Base-by-base conservation (phyloP, 2,797 vertebrate genomes). In the Vireo griseus region DNA sequence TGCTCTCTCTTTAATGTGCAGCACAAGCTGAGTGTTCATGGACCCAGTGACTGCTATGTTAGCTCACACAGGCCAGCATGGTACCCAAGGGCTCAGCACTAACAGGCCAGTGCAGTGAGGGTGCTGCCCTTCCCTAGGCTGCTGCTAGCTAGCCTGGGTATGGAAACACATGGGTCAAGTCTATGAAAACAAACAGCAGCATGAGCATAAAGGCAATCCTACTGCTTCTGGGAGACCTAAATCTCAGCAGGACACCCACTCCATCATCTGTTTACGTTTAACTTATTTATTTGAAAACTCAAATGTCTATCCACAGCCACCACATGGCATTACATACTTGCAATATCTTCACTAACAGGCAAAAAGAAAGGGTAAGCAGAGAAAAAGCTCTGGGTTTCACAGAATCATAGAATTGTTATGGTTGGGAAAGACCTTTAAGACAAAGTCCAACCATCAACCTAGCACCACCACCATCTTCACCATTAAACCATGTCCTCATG, bases 121-220 rank as follows among this genome's bases (percentile, higher is more conserved):
- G 12, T 71, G 20, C 40, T 33, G 11, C 37, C 13, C 1, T 33
- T 71, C 57, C 55, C 81, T 22, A 4, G 7, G 33, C n/a, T 86
- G 52, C 26, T 11, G 4, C 33, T 13, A 77, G 45, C 39, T 51
- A 40, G 24, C 17, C 47, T 37, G 28, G 54, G 8, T 37, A 47
- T 50, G 50, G 54, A 72, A 93, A 75, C 19, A 45, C 4, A 1
- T 4, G 28, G 33, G 28, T 9, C 33, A 63, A 72, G 17, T 13
- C 68, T 45, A 12, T 3, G 9, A 48, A 73, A 93, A 88, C 24
- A 72, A 96, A 92, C 25, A 79, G 87, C 81, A 96, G 61, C 39
- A 58, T 40, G 57, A 66, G 11, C 55, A 94, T 16, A 77, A 21
- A 94, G 68, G 68, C 50, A 86, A 62, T 62, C 35, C 28, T 67